phyloP scores from a whole-genome alignment of 2,797 vertebrate species.

The Cossypha heuglini region DNA sequence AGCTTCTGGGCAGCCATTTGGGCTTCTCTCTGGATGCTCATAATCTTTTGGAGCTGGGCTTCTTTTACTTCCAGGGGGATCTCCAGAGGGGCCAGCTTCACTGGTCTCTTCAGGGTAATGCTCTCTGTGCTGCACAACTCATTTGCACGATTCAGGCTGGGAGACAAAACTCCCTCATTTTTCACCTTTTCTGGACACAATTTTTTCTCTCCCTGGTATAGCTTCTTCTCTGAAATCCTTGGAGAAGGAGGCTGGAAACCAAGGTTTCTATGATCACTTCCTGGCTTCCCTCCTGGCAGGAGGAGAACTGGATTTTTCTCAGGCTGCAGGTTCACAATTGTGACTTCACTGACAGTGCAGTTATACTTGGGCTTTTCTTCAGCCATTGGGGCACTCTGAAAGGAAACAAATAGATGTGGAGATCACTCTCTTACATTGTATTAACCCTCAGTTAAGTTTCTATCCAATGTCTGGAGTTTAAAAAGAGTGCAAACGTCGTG shows the following conservation, averaged over 20 bases:
- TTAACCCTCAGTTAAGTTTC: not conserved
- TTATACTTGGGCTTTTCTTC: constrained; percentile 68
- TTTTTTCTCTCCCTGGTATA: not conserved
- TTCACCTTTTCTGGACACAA: not conserved
- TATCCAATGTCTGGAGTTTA: not conserved
- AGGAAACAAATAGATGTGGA: not conserved
- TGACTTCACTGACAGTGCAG: constrained; percentile 71
- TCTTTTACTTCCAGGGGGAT: constrained; percentile 76
- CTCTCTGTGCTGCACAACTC: constrained; percentile 42
- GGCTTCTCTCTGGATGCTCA: constrained; percentile 63
- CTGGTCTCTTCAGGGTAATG: constrained; percentile 62
- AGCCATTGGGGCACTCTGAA: constrained; percentile 29
- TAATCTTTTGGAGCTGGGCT: constrained; percentile 78
- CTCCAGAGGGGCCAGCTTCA: constrained; percentile 80
- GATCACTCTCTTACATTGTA: not conserved
- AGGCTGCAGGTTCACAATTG: constrained; percentile 65
- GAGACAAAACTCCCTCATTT: constrained; percentile 21
- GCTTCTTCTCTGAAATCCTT: constrained; percentile 21
- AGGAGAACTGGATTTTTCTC: constrained; percentile 76
- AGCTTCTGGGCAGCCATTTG: constrained; percentile 58
- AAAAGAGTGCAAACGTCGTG: not conserved
- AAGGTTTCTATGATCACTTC: not conserved
- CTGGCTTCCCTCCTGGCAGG: constrained; percentile 51
- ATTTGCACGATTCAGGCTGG: constrained; percentile 10
- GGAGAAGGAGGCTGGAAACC: constrained; percentile 14